Percentiles rank a stretch among this genome's conserved stretches.
phyloP scores from a whole-genome alignment of 53 echinoderm and acorn worm genomes.

The Echinometra lucunter region DNA sequence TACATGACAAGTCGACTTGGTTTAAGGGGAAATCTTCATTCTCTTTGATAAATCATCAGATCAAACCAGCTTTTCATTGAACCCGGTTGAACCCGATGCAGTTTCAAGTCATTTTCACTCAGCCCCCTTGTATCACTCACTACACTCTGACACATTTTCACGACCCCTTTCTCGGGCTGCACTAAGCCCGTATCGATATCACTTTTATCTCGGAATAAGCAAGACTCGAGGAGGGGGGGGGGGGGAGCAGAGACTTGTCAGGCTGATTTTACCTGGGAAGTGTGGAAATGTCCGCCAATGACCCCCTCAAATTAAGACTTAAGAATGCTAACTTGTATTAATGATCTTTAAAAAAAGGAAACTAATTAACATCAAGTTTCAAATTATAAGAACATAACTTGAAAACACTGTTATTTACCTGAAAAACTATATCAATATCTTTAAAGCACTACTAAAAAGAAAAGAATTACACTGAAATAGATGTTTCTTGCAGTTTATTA shows the following conservation, averaged over 20 bases:
- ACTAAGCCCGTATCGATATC: constrained; percentile 56
- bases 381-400: no score
- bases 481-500: no score
- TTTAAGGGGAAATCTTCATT: not conserved
- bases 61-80: constrained; percentile 12
- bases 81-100: constrained; percentile 20
- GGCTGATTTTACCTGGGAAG: constrained; percentile 17
- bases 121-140: constrained; percentile 43
- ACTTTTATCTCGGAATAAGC: constrained; percentile 12
- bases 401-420: no score
- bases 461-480: no score
- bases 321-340: not conserved
- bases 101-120: constrained; percentile 35
- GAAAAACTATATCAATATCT: no score
- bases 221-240: constrained; percentile 38
- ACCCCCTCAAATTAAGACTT: constrained; percentile 17
- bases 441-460: no score
- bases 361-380: not conserved
- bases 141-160: constrained; percentile 48
- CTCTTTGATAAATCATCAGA: constrained; percentile 42
- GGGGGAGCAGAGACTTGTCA: constrained; percentile 31
- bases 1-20: not conserved
- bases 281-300: constrained; percentile 44
- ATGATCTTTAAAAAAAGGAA: not conserved
- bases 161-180: constrained; percentile 43